Conservation (phyloP, 2,113 vertebrate species). For the Telmatochromis sp. region DNA sequence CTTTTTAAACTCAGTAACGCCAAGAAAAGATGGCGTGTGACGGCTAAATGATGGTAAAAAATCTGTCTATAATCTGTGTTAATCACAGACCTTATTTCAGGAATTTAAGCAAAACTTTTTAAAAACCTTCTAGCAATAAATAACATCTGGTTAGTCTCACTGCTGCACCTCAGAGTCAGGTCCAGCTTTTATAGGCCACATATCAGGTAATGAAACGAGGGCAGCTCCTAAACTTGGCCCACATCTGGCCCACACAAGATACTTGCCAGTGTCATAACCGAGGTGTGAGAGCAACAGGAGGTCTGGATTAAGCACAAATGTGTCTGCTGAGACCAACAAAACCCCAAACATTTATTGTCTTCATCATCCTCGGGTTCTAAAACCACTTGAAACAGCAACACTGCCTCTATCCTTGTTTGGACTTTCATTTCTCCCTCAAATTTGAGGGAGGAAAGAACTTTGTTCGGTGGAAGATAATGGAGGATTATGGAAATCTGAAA, state of each 20-base stretch:
- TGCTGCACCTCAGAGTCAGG: background rate
- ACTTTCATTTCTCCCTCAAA: background rate
- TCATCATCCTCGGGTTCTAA: background rate
- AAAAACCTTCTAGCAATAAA: background rate
- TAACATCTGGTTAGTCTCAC: background rate
- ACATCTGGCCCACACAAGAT: background rate
- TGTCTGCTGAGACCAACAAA: background rate
- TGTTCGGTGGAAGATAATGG: background rate
- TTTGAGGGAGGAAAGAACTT: background rate
- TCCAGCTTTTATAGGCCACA: background rate
- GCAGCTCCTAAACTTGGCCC: background rate
- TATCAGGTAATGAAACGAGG: background rate
- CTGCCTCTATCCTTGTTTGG: background rate
- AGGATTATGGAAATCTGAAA: background rate
- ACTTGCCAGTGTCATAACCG: background rate
- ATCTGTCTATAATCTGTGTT: background rate
- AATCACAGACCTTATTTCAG: background rate
- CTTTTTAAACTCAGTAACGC: background rate
- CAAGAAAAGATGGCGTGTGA: rapidly evolving
- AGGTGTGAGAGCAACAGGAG: background rate
- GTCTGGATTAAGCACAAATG: background rate
- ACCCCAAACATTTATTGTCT: background rate
- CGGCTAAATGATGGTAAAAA: background rate
- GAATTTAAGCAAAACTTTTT: background rate
- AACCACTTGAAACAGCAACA: background rate